Evolutionary conservation across 2,888 invertebrate genomes (phyloP).

Genomic region (Microctonus hyperodae): DNA sequence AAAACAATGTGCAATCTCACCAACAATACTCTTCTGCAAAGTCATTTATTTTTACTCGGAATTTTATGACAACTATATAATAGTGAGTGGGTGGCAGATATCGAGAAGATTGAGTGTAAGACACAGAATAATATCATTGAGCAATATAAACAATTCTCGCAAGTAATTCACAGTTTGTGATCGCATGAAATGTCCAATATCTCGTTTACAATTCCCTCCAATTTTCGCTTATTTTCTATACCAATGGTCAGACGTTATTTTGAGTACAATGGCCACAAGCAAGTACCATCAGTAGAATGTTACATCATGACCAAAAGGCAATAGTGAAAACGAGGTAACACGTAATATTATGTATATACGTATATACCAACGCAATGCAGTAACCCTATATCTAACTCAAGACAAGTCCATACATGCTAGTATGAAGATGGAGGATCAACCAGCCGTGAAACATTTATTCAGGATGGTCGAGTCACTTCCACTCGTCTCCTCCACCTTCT

Average conservation of each 20-base stretch:
- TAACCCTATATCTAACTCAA: constrained; percentile 13
- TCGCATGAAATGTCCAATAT: constrained; percentile 25
- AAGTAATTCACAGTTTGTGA: constrained; percentile 7
- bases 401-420: constrained; percentile 30
- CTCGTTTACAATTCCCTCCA: constrained; percentile 1
- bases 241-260: constrained; percentile 13
- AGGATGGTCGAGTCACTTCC: constrained; percentile 29
- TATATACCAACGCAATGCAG: constrained; percentile 25
- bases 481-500: constrained; percentile 10
- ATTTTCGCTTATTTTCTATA: neutral
- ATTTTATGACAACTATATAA: too few species aligned
- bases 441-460: constrained; percentile 41
- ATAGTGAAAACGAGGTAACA: constrained; percentile 16
- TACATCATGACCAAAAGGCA: constrained; percentile 3
- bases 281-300: neutral
- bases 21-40: too few species aligned
- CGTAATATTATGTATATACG: constrained; percentile 1
- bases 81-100: too few species aligned
- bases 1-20: too few species aligned
- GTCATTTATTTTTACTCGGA: too few species aligned
- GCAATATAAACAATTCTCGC: neutral
- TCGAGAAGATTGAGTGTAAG: too few species aligned
- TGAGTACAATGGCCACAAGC: constrained; percentile 22
- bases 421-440: constrained; percentile 32
- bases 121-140: constrained; percentile 19